Evolutionary conservation across 2,113 vertebrate species (phyloP).

Genomic region (Calypte anna): DNA sequence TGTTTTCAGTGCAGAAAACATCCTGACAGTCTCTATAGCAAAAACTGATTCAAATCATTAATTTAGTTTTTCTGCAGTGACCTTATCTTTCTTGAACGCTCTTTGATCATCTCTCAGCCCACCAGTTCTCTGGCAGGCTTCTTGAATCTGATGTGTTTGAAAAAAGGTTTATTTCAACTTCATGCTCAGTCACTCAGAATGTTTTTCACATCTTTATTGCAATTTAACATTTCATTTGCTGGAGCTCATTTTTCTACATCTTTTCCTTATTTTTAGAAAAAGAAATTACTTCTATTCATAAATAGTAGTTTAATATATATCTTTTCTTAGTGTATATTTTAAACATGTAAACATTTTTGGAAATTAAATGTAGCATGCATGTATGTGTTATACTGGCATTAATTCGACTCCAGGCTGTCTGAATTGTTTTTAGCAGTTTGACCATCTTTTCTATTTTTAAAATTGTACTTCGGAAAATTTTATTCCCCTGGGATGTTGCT

Average conservation of each 20-base stretch:
- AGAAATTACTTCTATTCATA: background rate
- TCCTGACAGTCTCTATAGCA: constrained; percentile 35
- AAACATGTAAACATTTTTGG: background rate
- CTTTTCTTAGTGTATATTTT: background rate
- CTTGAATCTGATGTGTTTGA: constrained; percentile 8
- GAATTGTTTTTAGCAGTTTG: background rate
- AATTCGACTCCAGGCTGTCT: background rate
- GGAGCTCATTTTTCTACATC: background rate
- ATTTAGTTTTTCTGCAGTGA: constrained; percentile 45
- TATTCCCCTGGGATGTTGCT: background rate
- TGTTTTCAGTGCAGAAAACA: background rate
- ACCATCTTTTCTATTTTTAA: background rate
- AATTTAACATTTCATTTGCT: constrained; percentile 29
- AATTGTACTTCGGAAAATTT: background rate
- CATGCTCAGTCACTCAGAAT: constrained; percentile 2
- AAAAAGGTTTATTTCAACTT: constrained; percentile 45
- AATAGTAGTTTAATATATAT: background rate
- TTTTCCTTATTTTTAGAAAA: background rate
- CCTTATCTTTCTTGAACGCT: constrained; percentile 47
- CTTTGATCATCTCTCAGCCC: constrained; percentile 62
- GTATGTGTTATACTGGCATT: background rate
- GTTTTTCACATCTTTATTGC: background rate
- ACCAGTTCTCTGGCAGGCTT: constrained; percentile 42
- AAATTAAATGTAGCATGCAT: background rate
- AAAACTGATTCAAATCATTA: constrained; percentile 39